phyloP scores from a whole-genome alignment of 2,113 vertebrate genomes.

The Chaetorhynchus papuensis region DNA sequence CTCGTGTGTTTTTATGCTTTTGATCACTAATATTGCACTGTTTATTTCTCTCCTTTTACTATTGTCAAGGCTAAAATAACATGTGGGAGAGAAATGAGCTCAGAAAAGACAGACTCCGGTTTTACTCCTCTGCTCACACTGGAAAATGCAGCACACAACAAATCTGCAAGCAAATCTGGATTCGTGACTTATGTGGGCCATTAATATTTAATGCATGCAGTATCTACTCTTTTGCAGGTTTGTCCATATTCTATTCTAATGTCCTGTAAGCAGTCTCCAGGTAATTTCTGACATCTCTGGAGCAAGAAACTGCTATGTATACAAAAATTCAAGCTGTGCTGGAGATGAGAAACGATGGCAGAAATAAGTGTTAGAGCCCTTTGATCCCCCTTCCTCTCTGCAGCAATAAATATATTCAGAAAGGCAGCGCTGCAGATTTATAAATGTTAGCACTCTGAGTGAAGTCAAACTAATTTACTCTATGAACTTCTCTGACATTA shows the following conservation, averaged over 20 bases:
- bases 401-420: slow-evolving; percentile 56
- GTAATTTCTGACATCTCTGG: slow-evolving; percentile 49
- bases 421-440: slow-evolving; percentile 31
- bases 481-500: slow-evolving; percentile 63
- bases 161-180: background rate
- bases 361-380: slow-evolving; percentile 58
- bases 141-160: slow-evolving; percentile 1
- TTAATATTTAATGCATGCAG: slow-evolving; percentile 20
- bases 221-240: background rate
- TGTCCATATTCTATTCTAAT: slow-evolving; percentile 6
- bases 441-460: slow-evolving; percentile 52
- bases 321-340: slow-evolving; percentile 28
- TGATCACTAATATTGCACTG: background rate
- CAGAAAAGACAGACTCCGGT: background rate
- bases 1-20: background rate
- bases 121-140: background rate
- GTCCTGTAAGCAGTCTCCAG: slow-evolving; percentile 43
- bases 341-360: slow-evolving; percentile 48
- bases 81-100: background rate
- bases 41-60: slow-evolving; percentile 21
- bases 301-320: slow-evolving; percentile 20
- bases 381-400: slow-evolving; percentile 38
- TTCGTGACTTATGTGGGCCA: background rate
- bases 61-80: background rate
- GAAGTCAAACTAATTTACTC: slow-evolving; percentile 58